Percentiles rank a stretch among this genome's conserved stretches.
These are phyloP conservation scores for Engraulis encrasicolus DNA, from an alignment of 2,113 vertebrate species.

Conservation along the genomic window DNA sequence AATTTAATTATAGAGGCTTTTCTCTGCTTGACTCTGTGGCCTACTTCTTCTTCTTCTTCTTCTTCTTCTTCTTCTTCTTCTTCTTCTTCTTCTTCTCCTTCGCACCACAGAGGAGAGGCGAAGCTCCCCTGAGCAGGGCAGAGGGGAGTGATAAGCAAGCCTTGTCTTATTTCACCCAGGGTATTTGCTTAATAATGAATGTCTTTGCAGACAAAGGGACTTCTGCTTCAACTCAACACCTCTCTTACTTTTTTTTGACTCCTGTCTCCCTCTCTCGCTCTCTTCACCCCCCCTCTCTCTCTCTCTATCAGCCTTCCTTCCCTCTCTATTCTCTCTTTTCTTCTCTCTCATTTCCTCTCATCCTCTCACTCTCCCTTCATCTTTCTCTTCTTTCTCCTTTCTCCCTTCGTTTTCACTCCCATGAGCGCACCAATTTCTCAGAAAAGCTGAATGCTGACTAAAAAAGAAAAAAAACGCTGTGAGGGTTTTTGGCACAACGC, in stretches of 20 bases:
- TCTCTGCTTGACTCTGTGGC: slow-evolving; percentile 46
- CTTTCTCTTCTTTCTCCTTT: not conserved
- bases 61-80: too few relatives aligned
- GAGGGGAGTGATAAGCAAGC: slow-evolving; percentile 46
- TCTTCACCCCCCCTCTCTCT: slow-evolving; percentile 1
- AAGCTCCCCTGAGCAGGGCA: slow-evolving; percentile 40
- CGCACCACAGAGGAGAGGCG: too few relatives aligned
- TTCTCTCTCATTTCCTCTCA: not conserved
- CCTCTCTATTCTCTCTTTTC: not conserved
- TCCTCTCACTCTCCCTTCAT: slow-evolving; percentile 1
- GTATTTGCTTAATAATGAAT: slow-evolving; percentile 61
- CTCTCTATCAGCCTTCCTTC: not conserved
- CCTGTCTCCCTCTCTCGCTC: slow-evolving; percentile 1
- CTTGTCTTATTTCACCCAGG: slow-evolving; percentile 53
- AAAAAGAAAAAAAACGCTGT: too few relatives aligned
- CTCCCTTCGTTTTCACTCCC: slow-evolving; percentile 5
- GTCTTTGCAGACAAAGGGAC: slow-evolving; percentile 33
- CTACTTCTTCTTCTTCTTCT: slow-evolving; percentile 55
- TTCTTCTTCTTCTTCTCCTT: too few relatives aligned
- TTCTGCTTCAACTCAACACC: slow-evolving; percentile 20
- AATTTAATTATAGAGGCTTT: slow-evolving; percentile 58
- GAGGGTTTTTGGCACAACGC: not conserved
- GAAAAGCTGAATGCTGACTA: slow-evolving; percentile 25
- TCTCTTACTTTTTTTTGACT: not conserved
- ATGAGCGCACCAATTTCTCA: not conserved